These are phyloP conservation scores for Myrmophylax atrothorax DNA, from an alignment of 2,113 vertebrate genomes.

Conservation along the genomic window DNA sequence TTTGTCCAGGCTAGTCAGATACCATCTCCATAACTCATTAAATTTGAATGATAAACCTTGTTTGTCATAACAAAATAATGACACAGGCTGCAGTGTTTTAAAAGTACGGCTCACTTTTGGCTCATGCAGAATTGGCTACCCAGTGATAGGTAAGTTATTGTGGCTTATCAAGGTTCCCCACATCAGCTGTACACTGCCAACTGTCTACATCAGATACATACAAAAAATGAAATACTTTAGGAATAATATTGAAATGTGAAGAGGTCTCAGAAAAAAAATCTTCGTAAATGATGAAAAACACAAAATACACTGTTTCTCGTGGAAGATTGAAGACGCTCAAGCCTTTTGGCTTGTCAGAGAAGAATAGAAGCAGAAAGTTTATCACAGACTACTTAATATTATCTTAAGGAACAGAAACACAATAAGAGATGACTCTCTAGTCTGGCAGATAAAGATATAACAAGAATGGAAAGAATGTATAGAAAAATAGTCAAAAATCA, in stretches of 20 bases:
- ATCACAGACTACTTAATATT: background rate
- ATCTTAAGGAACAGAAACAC: background rate
- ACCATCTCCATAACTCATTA: background rate
- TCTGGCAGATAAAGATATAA: background rate
- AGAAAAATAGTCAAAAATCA: slow-evolving; percentile 6
- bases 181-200: background rate
- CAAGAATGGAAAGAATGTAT: background rate
- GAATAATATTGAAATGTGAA: background rate
- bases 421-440: background rate
- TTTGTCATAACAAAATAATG: background rate
- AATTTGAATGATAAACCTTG: background rate
- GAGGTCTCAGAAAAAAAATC: background rate
- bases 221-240: background rate
- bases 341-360: background rate
- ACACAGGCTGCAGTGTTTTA: background rate
- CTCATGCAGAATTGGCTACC: background rate
- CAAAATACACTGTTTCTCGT: background rate
- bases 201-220: background rate
- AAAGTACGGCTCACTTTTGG: background rate
- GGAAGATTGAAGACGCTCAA: background rate
- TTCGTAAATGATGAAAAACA: background rate
- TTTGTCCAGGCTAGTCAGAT: background rate
- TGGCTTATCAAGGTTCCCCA: background rate
- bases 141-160: background rate
- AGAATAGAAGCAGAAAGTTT: background rate